Evolutionary conservation across 2,113 vertebrate species (phyloP), one percentile per base, ranked within the genome.

Genomic region (Catagonus wagneri): DNA sequence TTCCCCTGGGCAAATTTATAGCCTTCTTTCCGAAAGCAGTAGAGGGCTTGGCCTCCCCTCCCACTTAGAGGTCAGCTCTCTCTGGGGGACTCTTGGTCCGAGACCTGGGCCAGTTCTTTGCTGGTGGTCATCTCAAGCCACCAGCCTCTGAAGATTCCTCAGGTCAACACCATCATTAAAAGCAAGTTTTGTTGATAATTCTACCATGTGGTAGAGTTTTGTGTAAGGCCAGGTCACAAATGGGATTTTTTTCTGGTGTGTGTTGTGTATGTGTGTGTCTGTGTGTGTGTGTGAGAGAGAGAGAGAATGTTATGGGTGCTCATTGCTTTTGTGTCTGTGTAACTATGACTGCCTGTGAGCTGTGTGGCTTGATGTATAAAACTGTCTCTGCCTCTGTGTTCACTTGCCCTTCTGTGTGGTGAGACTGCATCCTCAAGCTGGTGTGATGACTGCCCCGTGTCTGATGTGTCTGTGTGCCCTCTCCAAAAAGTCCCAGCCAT

Each of bases 131-230:
- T 69, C 44, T 0, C 10, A 56, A 96, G 89, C 94, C 97, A 27
- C 96, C 29, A 63, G 58, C 97, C 97, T 96, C 95, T 96, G 86
- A 97, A 83, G 89, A 94, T 97, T 97, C 95, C 98, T 98, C 98
- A 98, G 98, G 98, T 98, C 96, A 97, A 96, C 50, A 66, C 95
- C 89, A 75, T 95, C 96, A 98, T 98, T 98, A 98, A 98, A 99
- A 54, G 86, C 88, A 90, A 97, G 56, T 97, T 98, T 98, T 97
- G 90, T 92, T 97, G 98, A 96, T 97, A 83, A 86, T 93, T 92
- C 79, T 87, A 80, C 63, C 17, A 39, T 0, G 32, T 58, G 22
- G 29, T 68, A 15, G 60, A 85, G 58, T 91, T n/a, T 87, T 83
- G 9, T 95, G 20, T 63, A 1, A 25, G 60, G n/a, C 4, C 0